These are phyloP conservation scores for Oithona nana DNA, from an alignment of 2,888 invertebrate genomes.

Conservation along the genomic window DNA sequence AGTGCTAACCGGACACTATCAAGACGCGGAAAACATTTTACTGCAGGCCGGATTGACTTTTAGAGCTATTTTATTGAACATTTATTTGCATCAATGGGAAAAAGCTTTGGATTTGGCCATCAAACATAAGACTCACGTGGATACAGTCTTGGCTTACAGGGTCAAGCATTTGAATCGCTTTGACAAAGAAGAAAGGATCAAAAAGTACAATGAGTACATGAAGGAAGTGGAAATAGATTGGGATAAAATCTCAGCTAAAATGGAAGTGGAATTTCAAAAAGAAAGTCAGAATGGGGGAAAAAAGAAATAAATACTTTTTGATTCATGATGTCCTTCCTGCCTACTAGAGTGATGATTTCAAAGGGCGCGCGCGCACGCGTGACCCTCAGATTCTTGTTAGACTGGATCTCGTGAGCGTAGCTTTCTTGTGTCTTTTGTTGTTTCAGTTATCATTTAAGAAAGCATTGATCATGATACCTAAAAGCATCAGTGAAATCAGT, in stretches of 20 bases:
- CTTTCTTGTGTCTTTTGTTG: no score
- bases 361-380: no score
- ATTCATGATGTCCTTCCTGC: no score
- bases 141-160: slow-evolving; percentile 47
- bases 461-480: not conserved
- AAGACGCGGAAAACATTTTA: slow-evolving; percentile 50
- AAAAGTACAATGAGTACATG: slow-evolving; percentile 33
- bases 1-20: slow-evolving; percentile 43
- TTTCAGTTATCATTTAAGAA: no score
- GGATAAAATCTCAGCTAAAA: slow-evolving; percentile 32
- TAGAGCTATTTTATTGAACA: slow-evolving; percentile 49
- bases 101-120: slow-evolving; percentile 52
- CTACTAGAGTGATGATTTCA: no score
- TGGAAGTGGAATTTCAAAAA: slow-evolving; percentile 28
- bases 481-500: not conserved
- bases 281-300: slow-evolving; percentile 22
- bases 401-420: no score
- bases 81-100: slow-evolving; percentile 51
- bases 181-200: slow-evolving; percentile 38
- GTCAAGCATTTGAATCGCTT: slow-evolving; percentile 33
- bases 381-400: no score
- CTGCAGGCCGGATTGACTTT: slow-evolving; percentile 45
- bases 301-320: no score
- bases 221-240: slow-evolving; percentile 32
- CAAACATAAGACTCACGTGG: slow-evolving; percentile 49